Base-by-base conservation (phyloP, 2,888 invertebrate species). In the Phengaris arion region DNA sequence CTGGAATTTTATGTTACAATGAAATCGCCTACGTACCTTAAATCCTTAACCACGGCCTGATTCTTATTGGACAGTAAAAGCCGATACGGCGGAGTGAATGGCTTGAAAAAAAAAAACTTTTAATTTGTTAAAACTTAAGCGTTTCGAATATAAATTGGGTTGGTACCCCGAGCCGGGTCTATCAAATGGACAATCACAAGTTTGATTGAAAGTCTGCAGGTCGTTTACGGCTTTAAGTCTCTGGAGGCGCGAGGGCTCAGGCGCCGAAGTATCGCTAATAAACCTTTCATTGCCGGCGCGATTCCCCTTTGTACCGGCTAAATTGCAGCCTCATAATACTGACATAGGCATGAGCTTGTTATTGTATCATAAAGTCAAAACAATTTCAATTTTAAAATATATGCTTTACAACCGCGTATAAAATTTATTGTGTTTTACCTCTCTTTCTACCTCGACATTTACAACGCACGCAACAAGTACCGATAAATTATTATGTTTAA, bases 201-300 rank as follows among this genome's bases (percentile, higher is more conserved):
- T 85, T 85, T 89, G 90, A 90, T 89, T 89, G 88, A 90, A 89
- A 85, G 87, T 85, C 84, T 82, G 86, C 86, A 84, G 87, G 85
- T 85, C 87, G 86, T 89, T 91, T 85, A 87, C 83, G 35, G 35
- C 35, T 35, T 35, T 7, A 12, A 64, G 35, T 64, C 12, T 87
- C 85, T 85, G 79, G 80, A 82, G 85, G 87, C 84, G 86, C 84
- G 84, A 87, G 85, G 78, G 80, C 57, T 77, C 77, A 78, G 78
- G 78, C 80, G 82, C 78, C 78, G 74, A 74, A 79, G 79, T 77
- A 81, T 84, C 85, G 80, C 81, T 83, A 83, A 88, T 89, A 89
- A 90, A 90, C 82, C 83, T 85, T 87, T 87, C 84, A 88, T 85
- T 83, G 82, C 82, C 78, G 48, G 76, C 77, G 79, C 77, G 80